Conservation (phyloP, 1,140 invertebrate genomes). For the Neotoxoptera formosana region DNA sequence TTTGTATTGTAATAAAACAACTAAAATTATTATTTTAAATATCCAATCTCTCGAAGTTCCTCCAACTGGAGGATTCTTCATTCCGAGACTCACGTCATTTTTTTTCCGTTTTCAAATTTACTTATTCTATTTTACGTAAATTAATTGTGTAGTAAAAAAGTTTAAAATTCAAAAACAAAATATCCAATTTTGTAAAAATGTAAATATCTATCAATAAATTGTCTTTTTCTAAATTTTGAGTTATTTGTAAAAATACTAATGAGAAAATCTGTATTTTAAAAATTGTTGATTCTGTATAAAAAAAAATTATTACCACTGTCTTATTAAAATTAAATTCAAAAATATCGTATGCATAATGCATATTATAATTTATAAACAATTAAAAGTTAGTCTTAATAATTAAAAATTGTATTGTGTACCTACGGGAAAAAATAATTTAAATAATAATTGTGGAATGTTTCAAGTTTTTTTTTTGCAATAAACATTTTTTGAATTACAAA, state of each 20-base stretch:
- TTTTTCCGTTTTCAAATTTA: neutral
- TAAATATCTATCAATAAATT: neutral
- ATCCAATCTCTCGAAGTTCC: neutral
- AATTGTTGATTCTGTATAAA: too few relatives aligned
- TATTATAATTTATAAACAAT: neutral
- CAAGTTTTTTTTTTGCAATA: neutral
- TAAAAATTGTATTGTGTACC: neutral
- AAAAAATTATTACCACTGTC: neutral
- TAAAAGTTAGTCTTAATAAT: neutral
- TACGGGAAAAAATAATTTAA: neutral
- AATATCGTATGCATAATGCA: neutral
- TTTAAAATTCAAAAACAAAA: neutral
- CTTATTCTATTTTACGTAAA: neutral
- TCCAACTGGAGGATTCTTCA: neutral
- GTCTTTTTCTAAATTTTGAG: neutral
- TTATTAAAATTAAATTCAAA: neutral
- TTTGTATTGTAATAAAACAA: neutral
- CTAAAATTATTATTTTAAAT: neutral
- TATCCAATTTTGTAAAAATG: neutral
- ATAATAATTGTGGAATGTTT: neutral
- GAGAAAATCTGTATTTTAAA: too few relatives aligned
- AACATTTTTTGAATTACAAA: neutral
- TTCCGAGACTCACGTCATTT: neutral
- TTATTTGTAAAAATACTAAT: neutral
- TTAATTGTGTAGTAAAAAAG: neutral